A percentile compares a stretch with the other conserved stretches of the same genome.
These are phyloP conservation scores for Lamprotornis superbus DNA, from an alignment of 2,113 vertebrate genomes.

Conservation along the genomic window DNA sequence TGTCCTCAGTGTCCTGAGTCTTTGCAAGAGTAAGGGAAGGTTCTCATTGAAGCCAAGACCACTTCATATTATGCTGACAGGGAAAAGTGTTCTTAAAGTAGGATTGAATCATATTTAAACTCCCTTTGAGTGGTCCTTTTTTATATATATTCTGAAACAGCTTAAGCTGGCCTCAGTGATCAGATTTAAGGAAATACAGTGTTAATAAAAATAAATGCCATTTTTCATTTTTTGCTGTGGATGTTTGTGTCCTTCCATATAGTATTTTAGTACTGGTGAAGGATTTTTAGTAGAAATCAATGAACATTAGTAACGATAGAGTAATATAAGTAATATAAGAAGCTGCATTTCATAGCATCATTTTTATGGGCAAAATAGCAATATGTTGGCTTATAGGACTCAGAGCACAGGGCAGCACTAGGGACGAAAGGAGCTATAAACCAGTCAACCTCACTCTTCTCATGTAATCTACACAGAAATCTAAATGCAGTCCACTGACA, in stretches of 20 bases:
- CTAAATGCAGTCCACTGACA: conserved; percentile 5
- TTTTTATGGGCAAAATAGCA: conserved; percentile 31
- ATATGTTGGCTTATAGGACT: not conserved
- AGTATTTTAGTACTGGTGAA: not conserved
- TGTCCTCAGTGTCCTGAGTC: not conserved
- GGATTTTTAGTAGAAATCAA: conserved; percentile 39
- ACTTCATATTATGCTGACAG: not conserved
- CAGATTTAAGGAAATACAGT: not conserved
- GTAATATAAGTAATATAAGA: not conserved
- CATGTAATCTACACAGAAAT: conserved; percentile 36
- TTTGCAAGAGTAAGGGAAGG: not conserved
- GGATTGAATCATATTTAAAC: conserved; percentile 10
- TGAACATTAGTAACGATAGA: not conserved
- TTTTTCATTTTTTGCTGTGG: not conserved
- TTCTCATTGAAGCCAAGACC: not conserved
- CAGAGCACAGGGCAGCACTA: not conserved
- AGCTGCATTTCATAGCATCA: not conserved
- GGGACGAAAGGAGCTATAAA: conserved; percentile 24
- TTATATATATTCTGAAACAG: not conserved
- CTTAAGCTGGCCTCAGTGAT: not conserved
- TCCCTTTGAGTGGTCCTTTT: not conserved
- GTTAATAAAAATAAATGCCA: not conserved
- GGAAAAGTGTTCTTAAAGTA: not conserved
- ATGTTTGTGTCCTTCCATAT: not conserved
- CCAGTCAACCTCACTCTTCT: not conserved